Conservation (phyloP, 2,888 invertebrate species). For the Stictocephala bisonia region DNA sequence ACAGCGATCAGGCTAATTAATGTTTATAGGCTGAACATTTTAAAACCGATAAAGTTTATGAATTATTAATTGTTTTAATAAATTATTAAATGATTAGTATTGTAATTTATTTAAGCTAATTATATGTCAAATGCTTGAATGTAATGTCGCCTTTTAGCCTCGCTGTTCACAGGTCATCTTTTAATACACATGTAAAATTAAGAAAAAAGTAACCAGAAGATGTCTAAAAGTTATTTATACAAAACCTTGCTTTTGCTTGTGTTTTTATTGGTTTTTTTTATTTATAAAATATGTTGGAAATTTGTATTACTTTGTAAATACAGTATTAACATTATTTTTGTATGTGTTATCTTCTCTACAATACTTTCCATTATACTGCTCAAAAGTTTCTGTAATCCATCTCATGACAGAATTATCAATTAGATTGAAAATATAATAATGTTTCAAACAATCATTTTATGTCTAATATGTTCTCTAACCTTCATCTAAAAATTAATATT, state of each 20-base stretch:
- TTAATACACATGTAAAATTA: constrained; percentile 27
- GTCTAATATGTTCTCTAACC: too few relatives aligned
- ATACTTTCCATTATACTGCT: constrained; percentile 37
- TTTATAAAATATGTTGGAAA: constrained; percentile 34
- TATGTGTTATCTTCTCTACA: constrained; percentile 38
- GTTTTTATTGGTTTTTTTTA: constrained; percentile 30
- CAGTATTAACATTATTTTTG: constrained; percentile 40
- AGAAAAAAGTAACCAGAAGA: constrained; percentile 8
- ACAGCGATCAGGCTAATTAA: constrained; percentile 39
- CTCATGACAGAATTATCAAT: constrained; percentile 35
- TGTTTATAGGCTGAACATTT: constrained; percentile 17
- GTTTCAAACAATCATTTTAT: constrained; percentile 35
- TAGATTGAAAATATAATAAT: constrained; percentile 40
- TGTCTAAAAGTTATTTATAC: constrained; percentile 36
- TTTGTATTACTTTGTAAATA: constrained; percentile 39
- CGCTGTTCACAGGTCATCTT: constrained; percentile 34
- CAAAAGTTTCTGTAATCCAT: constrained; percentile 40
- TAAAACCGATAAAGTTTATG: constrained; percentile 30
- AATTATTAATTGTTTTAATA: constrained; percentile 32
- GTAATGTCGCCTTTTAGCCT: constrained; percentile 39
- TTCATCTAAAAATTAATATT: too few relatives aligned
- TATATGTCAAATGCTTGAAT: constrained; percentile 23
- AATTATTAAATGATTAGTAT: constrained; percentile 23
- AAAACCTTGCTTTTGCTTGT: constrained; percentile 40
- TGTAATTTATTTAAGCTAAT: constrained; percentile 39